A percentile compares a stretch with the other conserved stretches of the same genome.
Evolutionary conservation across 2,113 vertebrate species (phyloP).

Genomic region (Octodon degus): DNA sequence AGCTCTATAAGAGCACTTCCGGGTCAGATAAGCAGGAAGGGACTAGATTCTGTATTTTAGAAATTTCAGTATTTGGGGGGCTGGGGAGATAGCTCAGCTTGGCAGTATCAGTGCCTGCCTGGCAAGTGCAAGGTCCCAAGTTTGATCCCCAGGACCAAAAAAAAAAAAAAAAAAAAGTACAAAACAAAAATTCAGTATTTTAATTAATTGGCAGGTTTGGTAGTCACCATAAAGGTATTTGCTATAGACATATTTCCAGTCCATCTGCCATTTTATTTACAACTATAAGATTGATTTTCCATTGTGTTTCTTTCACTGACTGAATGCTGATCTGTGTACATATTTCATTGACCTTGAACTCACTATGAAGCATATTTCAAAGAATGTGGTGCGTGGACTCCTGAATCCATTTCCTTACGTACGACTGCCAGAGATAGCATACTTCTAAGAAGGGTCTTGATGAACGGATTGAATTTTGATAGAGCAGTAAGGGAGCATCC

Average conservation of each 20-base stretch:
- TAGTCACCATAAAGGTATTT: conserved; percentile 13
- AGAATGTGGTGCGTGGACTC: background rate
- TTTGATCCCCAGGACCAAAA: too few relatives aligned
- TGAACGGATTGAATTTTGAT: background rate
- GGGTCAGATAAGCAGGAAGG: background rate
- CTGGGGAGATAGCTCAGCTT: too few relatives aligned
- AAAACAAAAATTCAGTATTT: background rate
- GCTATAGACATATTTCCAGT: background rate
- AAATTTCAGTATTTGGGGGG: background rate
- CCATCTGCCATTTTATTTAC: background rate
- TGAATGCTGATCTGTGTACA: background rate
- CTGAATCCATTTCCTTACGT: background rate
- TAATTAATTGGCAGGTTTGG: conserved; percentile 31
- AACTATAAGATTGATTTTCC: background rate
- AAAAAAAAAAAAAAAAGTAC: too few relatives aligned
- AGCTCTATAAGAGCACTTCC: background rate
- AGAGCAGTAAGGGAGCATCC: background rate
- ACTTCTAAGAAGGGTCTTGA: background rate
- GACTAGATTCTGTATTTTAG: conserved; percentile 17
- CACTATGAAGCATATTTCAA: background rate
- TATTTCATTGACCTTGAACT: background rate
- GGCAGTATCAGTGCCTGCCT: too few relatives aligned
- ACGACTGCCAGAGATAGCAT: background rate
- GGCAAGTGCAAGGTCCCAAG: too few relatives aligned
- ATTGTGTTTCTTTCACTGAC: background rate